Base-by-base conservation (phyloP, 2,113 vertebrate species). In the Muntiacus reevesi region DNA sequence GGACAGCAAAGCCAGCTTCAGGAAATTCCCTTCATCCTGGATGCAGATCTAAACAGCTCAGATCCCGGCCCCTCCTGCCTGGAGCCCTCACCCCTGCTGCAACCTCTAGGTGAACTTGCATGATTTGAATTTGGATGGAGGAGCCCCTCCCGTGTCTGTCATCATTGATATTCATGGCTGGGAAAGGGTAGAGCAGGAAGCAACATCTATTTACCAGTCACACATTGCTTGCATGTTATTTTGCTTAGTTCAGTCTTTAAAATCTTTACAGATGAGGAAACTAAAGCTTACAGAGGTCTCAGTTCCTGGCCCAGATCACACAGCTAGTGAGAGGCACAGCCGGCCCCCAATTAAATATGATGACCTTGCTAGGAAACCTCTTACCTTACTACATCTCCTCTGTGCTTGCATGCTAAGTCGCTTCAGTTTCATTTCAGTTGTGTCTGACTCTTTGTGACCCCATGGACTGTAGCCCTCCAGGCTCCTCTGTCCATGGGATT, bases 1-100 rank as follows among this genome's bases (percentile, higher is more conserved):
- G 23, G 89, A 98, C 98, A 98, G 98, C 97, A 98, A 98, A 98
- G 98, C 95, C n/a, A 12, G 62, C 79, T 28, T 62, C 98, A 97
- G 98, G 98, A 98, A 98, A 98, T 98, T 96, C 97, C 98, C n/a
- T 76, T 96, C 97, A 28, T 83, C 64, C 92, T 50, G 95, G 54
- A 59, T 28, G 62, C 50, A 52, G 81, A 30, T 45, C 59, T 43
- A 33, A 90, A 67, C 85, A 16, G 60, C 55, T 10, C 28, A 3
- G 59, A 36, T 16, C 71, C 1, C 9, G 50, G n/a, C 40, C 52
- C 33, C 47, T 43, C 36, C 28, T 1, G 27, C 47, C 71, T 45
- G 33, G 47, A n/a, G 40, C 30, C 47, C 54, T 28, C 33, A 15
- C 71, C 45, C 74, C 30, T 12, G 0, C 7, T 0, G 21, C 21